Base-by-base conservation (phyloP, 53 echinoderm and acorn worm species). In the Crossaster papposus region DNA sequence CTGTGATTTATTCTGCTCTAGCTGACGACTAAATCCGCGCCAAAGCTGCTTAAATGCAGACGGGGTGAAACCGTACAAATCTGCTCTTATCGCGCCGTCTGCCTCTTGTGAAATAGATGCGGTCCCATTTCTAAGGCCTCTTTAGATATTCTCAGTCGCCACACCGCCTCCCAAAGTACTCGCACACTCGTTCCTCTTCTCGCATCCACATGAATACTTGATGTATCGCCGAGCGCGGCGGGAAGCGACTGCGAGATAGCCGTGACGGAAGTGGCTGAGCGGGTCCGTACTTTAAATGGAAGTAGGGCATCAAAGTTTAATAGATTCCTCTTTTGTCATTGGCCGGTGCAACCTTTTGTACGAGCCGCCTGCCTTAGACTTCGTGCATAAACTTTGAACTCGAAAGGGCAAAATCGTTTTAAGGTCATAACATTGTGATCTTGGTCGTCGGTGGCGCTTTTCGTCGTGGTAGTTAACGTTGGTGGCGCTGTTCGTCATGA, bases 181-280 rank as follows among this genome's bases (percentile, higher is more conserved):
- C 23, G 44, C 50, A 83, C 68, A 68, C 70, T 70, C n/a, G n/a
- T 44, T 44, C 9, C 23, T 34, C 36, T 65, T 54, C 36, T 31
- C 75, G 36, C 33, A 36, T 36, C 75, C 38, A 15, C 70, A 83
- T 70, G 51, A 83, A 83, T 83, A 83, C 83, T 70, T 83, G 68
- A 83, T 83, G 37, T 83, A 26, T 74, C 33, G 58, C 17, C 35
- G 33, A 22, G 33, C 75, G 35, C 2, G 4, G 33, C 75, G 35
- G 13, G 4, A 30, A 74, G 75, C 58, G 75, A 37, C 70, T 38
- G 83, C n/a, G 83, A 36, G 65, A 65, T 26, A 68, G 70, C 83
- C 83, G 83, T 65, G 83, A 70, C 83, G 83, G 83, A 83, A 83
- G 83, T 36, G 38, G 37, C 70, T 50, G n/a, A 83, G 65, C 50